A percentile compares a stretch with the other conserved stretches of the same genome.
phyloP scores from a whole-genome alignment of 2,888 invertebrate genomes.

The Phalangium opilio region DNA sequence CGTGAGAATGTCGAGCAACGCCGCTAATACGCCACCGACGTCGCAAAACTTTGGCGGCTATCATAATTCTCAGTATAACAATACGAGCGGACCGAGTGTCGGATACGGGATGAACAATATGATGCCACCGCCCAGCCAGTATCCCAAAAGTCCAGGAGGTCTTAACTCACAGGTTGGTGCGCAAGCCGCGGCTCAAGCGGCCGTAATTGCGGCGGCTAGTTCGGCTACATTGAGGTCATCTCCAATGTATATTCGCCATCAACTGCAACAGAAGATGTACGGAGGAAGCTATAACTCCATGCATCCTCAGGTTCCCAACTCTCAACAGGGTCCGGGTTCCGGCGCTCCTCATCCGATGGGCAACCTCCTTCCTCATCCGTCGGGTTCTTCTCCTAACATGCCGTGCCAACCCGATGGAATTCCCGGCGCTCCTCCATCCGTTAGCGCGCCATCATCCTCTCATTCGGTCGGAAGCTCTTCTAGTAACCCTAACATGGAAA shows the following conservation, averaged over 20 bases:
- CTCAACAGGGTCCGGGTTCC: not conserved
- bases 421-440: slow-evolving; percentile 10
- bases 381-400: slow-evolving; percentile 4
- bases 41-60: slow-evolving; percentile 6
- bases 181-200: slow-evolving; percentile 22
- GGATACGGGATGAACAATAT: slow-evolving; percentile 14
- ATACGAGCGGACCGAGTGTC: slow-evolving; percentile 2
- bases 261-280: slow-evolving; percentile 30
- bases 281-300: slow-evolving; percentile 12
- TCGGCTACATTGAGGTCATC: slow-evolving; percentile 24
- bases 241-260: slow-evolving; percentile 46
- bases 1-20: too few relatives aligned
- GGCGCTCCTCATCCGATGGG: slow-evolving; percentile 2
- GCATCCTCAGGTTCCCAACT: slow-evolving; percentile 10
- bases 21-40: not conserved
- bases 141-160: slow-evolving; percentile 13
- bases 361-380: slow-evolving; percentile 3
- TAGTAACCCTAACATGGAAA: too few relatives aligned
- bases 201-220: slow-evolving; percentile 22
- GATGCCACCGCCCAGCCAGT: slow-evolving; percentile 23
- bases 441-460: slow-evolving; percentile 6
- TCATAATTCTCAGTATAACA: slow-evolving; percentile 8
- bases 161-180: slow-evolving; percentile 18
- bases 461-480: too few relatives aligned
- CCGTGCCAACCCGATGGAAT: slow-evolving; percentile 14